These are phyloP conservation scores for Conops quadrifasciatus DNA, from an alignment of 2,888 invertebrate species.

Conservation along the genomic window DNA sequence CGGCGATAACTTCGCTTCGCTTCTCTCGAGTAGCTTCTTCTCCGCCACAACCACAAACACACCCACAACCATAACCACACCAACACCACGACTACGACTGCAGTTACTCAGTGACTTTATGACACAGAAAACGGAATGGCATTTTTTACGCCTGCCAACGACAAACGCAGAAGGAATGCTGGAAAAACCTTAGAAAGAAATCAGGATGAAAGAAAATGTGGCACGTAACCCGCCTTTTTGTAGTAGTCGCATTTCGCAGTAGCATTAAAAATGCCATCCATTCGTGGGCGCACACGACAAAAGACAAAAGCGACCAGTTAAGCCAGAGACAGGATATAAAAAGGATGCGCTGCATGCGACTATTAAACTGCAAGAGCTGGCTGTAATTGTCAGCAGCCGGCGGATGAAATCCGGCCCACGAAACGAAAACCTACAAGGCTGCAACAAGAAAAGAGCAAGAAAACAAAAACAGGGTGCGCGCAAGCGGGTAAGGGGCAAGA, in stretches of 20 bases:
- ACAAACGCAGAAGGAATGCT: slow-evolving; percentile 25
- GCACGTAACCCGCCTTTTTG: slow-evolving; percentile 23
- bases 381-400: slow-evolving; percentile 26
- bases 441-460: not conserved
- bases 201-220: slow-evolving; percentile 18
- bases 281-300: slow-evolving; percentile 16
- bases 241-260: slow-evolving; percentile 3
- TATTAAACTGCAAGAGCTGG: slow-evolving; percentile 14
- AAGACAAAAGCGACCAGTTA: slow-evolving; percentile 19
- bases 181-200: not conserved
- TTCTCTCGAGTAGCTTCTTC: too few relatives aligned
- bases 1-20: too few relatives aligned
- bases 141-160: slow-evolving; percentile 41
- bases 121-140: slow-evolving; percentile 59
- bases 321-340: slow-evolving; percentile 10
- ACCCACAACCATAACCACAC: not conserved
- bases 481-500: not conserved
- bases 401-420: slow-evolving; percentile 5
- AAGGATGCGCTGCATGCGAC: slow-evolving; percentile 8
- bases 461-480: not conserved
- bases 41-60: not conserved
- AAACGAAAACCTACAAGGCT: not conserved
- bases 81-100: slow-evolving; percentile 20
- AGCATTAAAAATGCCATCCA: slow-evolving; percentile 30
- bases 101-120: slow-evolving; percentile 62